Base-by-base conservation (phyloP, 2,797 vertebrate species). In the Pangasius mekongensis region DNA sequence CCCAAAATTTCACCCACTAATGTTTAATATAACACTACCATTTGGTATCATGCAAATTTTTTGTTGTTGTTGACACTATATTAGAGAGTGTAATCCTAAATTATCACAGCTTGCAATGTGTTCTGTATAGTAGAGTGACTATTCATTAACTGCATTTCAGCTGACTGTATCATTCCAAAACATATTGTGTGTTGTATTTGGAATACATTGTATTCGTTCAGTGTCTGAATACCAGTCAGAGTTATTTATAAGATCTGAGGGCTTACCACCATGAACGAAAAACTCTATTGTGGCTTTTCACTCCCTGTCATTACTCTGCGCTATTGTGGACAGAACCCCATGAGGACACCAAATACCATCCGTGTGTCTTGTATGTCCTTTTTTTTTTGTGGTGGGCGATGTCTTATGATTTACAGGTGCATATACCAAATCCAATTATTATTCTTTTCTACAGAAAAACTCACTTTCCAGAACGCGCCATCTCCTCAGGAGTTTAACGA, bases 401-500 rank as follows among this genome's bases (percentile, higher is more conserved):
- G 10, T 6, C 9, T 7, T 39, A 14, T 47, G 58, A 77, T 64
- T 83, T 66, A 3, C 66, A 84, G 18, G 36, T 71, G 24, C 18
- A 30, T 71, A 20, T 24, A 60, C 74, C 49, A 74, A 71, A 74
- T 85, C 49, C 10, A 47, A 30, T 58, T 85, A 36, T 66, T 90
- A 54, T 8, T 80, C 36, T 87, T 6, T 89, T 89, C 90, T 94
- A n/a, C 96, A 99, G 99, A 99, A 93, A 99, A 98, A 92, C 97
- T 99, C 93, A 99, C 97, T 91, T 99, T 99, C 96, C 94, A 95
- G 95, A 97, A 95, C 0, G 97, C 97, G 1, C 98, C 98, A 3
- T 98, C 96, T 52, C 97, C 96, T 0, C 99, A 99, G 94, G 99
- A 99, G 86, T 99, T 99, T 94, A 98, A 95, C 27, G 99, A 99